Base-by-base conservation (phyloP, 2,888 invertebrate species). In the Monopis laevigella region DNA sequence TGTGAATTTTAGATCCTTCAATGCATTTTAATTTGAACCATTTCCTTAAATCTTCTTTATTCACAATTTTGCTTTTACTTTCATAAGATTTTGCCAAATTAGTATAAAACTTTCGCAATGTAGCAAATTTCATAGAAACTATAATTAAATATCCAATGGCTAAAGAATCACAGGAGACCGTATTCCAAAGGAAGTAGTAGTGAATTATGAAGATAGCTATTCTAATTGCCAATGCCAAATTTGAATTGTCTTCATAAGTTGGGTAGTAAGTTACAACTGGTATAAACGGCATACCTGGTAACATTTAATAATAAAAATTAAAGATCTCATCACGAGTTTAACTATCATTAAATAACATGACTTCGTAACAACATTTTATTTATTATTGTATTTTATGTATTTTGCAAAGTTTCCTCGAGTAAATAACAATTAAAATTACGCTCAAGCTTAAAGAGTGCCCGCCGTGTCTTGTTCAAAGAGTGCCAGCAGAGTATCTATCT, bases 61-160 rank as follows among this genome's bases (percentile, higher is more conserved):
- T 36, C n/a, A n/a, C n/a, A n/a, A n/a, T n/a, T 21, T 36, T 19
- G 18, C 18, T 18, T 21, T 36, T 36, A 11, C n/a, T 50, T 36
- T 58, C 52, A 41, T 67, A 62, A 19, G 70, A 61, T 2, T 51
- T 46, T 36, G 56, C 53, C 28, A 78, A 46, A 5, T 53, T 56
- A 44, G 68, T 66, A 17, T 77, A 74, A 46, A 74, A 77, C 26
- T 59, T 48, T 45, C 63, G 58, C 21, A 80, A 43, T 1, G 74
- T 66, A n/a, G 74, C 66, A 27, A 75, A 67, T 48, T 80, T 80
- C 44, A 75, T 73, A 45, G 73, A 74, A 42, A 62, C 70, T 51
- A 73, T 67, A 5, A 77, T 71, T 8, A 80, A 51, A 40, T 65
- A 61, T 1, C 59, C 50, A 57, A 78, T 59, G 0, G 66, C 64